Evolutionary conservation across 2,113 vertebrate species (phyloP).

Genomic region (Odobenus rosmarus): DNA sequence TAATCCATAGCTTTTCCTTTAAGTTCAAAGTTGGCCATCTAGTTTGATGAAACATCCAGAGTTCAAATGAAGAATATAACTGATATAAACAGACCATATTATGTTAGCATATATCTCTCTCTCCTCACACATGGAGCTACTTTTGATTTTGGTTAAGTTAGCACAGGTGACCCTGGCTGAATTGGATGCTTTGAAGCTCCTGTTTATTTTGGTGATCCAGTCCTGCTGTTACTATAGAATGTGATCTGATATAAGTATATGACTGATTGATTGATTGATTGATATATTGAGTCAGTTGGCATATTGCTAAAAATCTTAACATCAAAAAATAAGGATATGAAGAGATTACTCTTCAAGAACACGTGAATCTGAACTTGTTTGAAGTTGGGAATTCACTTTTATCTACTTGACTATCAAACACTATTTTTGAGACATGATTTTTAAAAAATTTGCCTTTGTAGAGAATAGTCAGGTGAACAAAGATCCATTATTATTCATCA

Average conservation of each 20-base stretch:
- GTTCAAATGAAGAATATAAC: background rate
- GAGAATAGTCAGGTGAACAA: background rate
- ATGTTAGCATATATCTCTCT: background rate
- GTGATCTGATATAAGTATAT: background rate
- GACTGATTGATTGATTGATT: background rate
- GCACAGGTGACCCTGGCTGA: background rate
- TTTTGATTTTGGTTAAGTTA: background rate
- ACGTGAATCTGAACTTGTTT: background rate
- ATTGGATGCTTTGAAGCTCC: background rate
- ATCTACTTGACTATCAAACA: background rate
- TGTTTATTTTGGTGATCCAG: background rate
- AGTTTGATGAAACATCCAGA: background rate
- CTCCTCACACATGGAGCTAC: background rate
- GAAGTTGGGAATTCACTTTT: background rate
- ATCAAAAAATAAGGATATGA: background rate
- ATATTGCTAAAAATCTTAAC: conserved; percentile 71
- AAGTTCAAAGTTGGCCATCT: background rate
- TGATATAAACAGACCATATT: background rate
- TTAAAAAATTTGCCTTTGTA: background rate
- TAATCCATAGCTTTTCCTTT: background rate
- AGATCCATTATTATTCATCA: background rate
- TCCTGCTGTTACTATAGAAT: background rate
- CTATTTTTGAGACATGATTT: background rate
- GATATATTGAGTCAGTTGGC: conserved; percentile 61
- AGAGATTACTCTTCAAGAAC: background rate